A percentile compares a stretch with the other conserved stretches of the same genome.
Evolutionary conservation across 1,140 invertebrate genomes (phyloP).

Genomic region (Sminthurinus signatus): DNA sequence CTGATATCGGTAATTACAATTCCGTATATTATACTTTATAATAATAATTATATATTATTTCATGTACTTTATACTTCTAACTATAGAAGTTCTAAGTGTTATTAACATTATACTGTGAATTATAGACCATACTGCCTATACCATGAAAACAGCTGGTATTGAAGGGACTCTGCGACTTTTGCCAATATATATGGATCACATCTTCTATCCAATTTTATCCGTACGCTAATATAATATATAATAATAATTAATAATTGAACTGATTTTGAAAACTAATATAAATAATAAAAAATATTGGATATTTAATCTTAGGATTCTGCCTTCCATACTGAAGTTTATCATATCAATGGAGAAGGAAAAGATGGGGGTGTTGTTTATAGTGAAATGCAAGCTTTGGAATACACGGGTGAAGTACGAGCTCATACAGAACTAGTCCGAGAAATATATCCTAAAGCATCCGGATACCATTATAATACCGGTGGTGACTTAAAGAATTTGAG

Average conservation of each 20-base stretch:
- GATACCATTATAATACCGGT: constrained; percentile 76
- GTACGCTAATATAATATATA: constrained; percentile 46
- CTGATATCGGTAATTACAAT: no score
- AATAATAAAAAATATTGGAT: no score
- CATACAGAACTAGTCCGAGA: constrained; percentile 57
- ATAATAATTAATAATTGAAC: not conserved
- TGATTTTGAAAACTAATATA: not conserved
- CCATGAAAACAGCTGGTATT: constrained; percentile 75
- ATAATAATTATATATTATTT: not conserved
- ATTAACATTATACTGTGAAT: constrained; percentile 51
- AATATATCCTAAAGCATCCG: constrained; percentile 71
- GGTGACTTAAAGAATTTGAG: constrained; percentile 78
- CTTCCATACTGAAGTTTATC: constrained; percentile 85
- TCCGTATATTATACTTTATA: no score
- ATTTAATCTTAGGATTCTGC: constrained; percentile 57
- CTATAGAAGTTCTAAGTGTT: constrained; percentile 16
- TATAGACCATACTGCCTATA: constrained; percentile 82
- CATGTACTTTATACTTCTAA: constrained; percentile 10
- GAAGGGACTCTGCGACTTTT: constrained; percentile 80
- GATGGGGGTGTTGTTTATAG: constrained; percentile 89
- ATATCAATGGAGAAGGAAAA: constrained; percentile 76
- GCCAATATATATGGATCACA: constrained; percentile 84
- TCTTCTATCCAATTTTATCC: constrained; percentile 73
- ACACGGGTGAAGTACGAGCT: constrained; percentile 61
- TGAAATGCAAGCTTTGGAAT: constrained; percentile 74